Conservation (phyloP, 1,140 invertebrate species). For the Steinernema feltiae region DNA sequence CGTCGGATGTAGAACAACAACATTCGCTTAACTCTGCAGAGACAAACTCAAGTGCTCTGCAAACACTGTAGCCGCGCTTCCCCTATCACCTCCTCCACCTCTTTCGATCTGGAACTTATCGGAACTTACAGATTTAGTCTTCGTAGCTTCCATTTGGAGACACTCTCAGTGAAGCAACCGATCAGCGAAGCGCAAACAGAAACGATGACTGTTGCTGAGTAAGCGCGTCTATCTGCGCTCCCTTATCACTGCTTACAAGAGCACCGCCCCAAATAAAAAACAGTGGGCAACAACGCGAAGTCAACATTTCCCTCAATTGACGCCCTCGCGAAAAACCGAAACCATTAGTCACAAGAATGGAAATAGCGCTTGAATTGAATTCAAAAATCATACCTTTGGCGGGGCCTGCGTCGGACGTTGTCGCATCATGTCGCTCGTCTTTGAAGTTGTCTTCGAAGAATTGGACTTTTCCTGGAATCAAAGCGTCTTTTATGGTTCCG, state of each 20-base stretch:
- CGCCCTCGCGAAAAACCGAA: not conserved
- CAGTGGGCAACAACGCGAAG: not conserved
- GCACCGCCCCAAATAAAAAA: constrained; percentile 5
- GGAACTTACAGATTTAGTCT: not conserved
- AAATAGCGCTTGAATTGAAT: no score
- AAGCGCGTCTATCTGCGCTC: not conserved
- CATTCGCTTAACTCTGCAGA: not conserved
- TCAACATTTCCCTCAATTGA: not conserved
- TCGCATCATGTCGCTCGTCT: no score
- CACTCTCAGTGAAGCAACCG: not conserved
- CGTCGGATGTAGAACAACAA: not conserved
- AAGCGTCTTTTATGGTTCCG: not conserved
- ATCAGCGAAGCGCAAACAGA: not conserved
- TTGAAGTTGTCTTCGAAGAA: not conserved
- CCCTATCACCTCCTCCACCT: not conserved
- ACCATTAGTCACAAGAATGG: not conserved
- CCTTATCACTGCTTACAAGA: not conserved
- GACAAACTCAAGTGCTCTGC: not conserved
- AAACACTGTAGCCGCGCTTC: not conserved
- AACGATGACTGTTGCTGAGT: not conserved
- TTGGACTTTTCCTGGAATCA: not conserved
- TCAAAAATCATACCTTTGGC: not conserved
- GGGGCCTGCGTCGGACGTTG: no score
- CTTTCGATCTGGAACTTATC: no score
- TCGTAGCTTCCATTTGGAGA: not conserved